Base-by-base conservation (phyloP, 2,888 invertebrate species). In the Pollenia labialis region DNA sequence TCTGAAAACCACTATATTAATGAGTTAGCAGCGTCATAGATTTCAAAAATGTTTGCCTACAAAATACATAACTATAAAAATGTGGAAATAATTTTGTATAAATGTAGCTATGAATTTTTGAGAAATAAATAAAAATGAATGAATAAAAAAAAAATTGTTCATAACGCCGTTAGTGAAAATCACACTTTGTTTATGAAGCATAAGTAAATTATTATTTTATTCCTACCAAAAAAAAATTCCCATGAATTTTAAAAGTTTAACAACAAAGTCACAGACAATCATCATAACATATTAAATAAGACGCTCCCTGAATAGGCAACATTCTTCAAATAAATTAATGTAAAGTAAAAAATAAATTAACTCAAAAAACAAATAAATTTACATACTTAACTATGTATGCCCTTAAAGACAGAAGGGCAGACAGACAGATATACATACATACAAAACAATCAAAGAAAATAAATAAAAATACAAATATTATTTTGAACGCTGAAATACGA, bases 361-460 rank as follows among this genome's bases (percentile, higher is more conserved):
- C 14, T 52, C 16, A 7, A 62, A 68, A 68, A 32, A 46, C 44
- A 44, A 52, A 48, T 6, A n/a, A 44, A 32, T 58, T 46, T 18
- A 23, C n/a, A 60, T 42, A 52, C 50, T 18, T 8, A 71, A 10
- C n/a, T 4, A 32, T 40, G 11, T 2, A n/a, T n/a, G 12, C 0
- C 40, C n/a, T 12, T n/a, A 76, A 1, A 48, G 32, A 48, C 32
- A 68, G 4, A 40, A 58, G 46, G 54, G 2, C 44, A n/a, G 6
- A 18, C 11, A 18, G 3, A 14, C 14, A 32, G 50, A 32, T 14
- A 18, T 14, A 32, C 52, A 42, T n/a, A 50, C 44, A 56, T n/a
- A 18, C 16, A n/a, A 54, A 66, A 76, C 54, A 66, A 76, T 56
- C 66, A 54, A 56, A 75, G 48, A 40, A 60, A 75, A 74, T 40